Evolutionary conservation across 2,113 vertebrate genomes (phyloP).

Genomic region (Blennius ocellaris): DNA sequence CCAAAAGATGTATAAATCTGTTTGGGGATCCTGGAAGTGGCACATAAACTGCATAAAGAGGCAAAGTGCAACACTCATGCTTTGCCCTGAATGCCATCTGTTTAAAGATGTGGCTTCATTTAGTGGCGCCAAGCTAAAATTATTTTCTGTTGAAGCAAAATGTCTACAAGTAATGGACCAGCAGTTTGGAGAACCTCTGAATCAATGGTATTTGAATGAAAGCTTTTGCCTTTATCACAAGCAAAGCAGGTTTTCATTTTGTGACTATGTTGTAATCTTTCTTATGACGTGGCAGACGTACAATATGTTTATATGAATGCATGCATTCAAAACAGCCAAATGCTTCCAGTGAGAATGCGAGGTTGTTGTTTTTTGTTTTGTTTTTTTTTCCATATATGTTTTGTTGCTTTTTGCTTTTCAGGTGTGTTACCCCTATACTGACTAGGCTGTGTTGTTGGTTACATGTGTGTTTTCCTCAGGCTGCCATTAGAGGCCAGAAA

Average conservation of each 20-base stretch:
- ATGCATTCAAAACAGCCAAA: neutral
- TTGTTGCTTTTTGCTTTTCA: neutral
- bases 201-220: conserved; percentile 22
- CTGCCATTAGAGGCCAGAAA: conserved; percentile 85
- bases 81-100: conserved; percentile 37
- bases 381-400: no score
- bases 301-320: neutral
- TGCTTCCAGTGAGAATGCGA: neutral
- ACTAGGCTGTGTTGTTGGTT: conserved; percentile 82
- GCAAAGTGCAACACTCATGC: conserved; percentile 22
- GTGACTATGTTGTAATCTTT: neutral
- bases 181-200: conserved; percentile 25
- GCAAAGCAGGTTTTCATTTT: conserved; percentile 29
- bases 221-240: neutral
- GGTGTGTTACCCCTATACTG: conserved; percentile 64
- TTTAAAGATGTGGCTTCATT: conserved; percentile 38
- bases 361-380: neutral
- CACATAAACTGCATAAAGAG: conserved; percentile 45
- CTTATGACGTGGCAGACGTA: neutral
- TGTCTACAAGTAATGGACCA: conserved; percentile 19
- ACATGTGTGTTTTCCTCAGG: conserved; percentile 90
- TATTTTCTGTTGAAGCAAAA: neutral
- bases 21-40: conserved; percentile 6
- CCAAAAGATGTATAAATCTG: conserved; percentile 22
- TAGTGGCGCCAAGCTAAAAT: conserved; percentile 30